Base-by-base conservation (phyloP, 2,888 invertebrate species). In the Latheticus oryzae region DNA sequence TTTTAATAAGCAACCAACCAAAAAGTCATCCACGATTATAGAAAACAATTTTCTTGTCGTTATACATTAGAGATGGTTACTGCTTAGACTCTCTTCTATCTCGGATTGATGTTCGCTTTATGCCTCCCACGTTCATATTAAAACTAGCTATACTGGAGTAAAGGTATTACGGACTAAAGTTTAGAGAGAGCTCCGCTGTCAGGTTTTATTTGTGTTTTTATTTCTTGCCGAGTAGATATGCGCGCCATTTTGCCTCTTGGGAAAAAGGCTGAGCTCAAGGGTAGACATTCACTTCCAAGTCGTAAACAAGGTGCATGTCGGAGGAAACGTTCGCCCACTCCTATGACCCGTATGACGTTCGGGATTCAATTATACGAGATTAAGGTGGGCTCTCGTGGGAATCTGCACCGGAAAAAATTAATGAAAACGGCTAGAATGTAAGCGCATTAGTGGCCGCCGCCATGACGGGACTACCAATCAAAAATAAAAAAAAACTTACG, bases 141-240 rank as follows among this genome's bases (percentile, higher is more conserved):
- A 63, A 61, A 64, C 59, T 60, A 64, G 51, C 38, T 50, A 28
- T 12, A n/a, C n/a, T n/a, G 38, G 56, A 56, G 50, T 55, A 51
- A 55, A 60, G 60, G 60, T 63, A 62, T 67, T 63, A 63, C 59
- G 60, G 64, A 53, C 58, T 60, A 60, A 66, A 68, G 62, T 67
- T 69, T 66, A 67, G 61, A 65, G 60, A 62, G 60, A 62, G 66
- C 58, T 64, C 57, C 59, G 62, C 59, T 62, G 62, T 64, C 62
- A 56, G 68, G 68, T 68, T 70, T 70, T 72, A 72, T 71, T 70
- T 67, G 69, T 66, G 67, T 69, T 70, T 73, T 73, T 73, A 73
- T 72, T 67, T 70, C 70, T 63, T 68, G 60, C 59, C 57, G 64
- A 66, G 60, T 55, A 61, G 63, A 59, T 50, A 35, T 42, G 58